Conservation (phyloP, 2,888 invertebrate genomes). For the Diplazon laetatorius region DNA sequence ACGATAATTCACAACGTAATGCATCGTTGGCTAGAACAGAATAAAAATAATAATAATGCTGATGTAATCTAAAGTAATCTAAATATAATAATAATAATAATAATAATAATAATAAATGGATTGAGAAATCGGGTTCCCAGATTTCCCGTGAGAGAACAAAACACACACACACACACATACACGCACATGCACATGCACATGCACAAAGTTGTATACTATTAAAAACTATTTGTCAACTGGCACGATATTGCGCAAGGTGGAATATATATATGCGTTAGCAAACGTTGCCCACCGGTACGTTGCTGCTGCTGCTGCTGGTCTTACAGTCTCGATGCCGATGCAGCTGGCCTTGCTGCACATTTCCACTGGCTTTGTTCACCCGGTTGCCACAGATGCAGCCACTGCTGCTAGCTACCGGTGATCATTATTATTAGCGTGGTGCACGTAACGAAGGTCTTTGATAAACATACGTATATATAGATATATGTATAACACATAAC, state of each 20-base stretch:
- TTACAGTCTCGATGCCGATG: constrained; percentile 27
- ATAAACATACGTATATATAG: too few relatives aligned
- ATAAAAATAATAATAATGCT: constrained; percentile 6
- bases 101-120: constrained; percentile 37
- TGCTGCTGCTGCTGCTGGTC: constrained; percentile 9
- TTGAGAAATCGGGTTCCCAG: constrained; percentile 58
- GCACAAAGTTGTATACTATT: constrained; percentile 59
- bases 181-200: too few relatives aligned
- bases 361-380: constrained; percentile 39
- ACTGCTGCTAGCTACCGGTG: constrained; percentile 7
- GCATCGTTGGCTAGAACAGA: constrained; percentile 14
- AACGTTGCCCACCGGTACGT: constrained; percentile 14
- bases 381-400: constrained; percentile 39
- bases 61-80: too few relatives aligned
- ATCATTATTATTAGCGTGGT: constrained; percentile 63
- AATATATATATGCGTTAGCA: constrained; percentile 36
- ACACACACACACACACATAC: too few relatives aligned
- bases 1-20: too few relatives aligned
- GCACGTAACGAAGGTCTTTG: constrained; percentile 61
- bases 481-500: too few relatives aligned
- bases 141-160: constrained; percentile 55
- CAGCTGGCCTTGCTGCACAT: constrained; percentile 49
- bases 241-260: constrained; percentile 60
- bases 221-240: constrained; percentile 67
- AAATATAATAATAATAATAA: constrained; percentile 5